Evolutionary conservation across 2,888 invertebrate genomes (phyloP).

Genomic region (Agonopterix arenella): DNA sequence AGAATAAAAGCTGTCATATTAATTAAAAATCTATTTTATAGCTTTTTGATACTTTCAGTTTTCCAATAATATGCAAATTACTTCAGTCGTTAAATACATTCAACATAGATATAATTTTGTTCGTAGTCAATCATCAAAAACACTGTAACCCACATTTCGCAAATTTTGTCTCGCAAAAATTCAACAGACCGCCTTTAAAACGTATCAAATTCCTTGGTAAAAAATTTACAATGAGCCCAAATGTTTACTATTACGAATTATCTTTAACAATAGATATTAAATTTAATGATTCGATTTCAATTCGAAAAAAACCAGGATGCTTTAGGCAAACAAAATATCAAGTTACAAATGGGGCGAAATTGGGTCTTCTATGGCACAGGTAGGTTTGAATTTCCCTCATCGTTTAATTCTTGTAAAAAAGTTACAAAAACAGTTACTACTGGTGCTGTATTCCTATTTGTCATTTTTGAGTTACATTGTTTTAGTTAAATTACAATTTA

Average conservation of each 20-base stretch:
- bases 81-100: too few relatives aligned
- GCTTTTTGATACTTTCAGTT: too few relatives aligned
- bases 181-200: conserved; percentile 2
- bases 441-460: too few relatives aligned
- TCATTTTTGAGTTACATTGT: too few relatives aligned
- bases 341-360: conserved; percentile 37
- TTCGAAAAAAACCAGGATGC: conserved; percentile 25
- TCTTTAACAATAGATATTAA: conserved; percentile 41
- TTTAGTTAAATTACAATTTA: neutral
- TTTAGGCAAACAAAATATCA: conserved; percentile 54
- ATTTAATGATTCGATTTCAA: conserved; percentile 42
- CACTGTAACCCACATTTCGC: too few relatives aligned
- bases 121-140: too few relatives aligned
- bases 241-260: conserved; percentile 73
- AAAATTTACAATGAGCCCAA: conserved; percentile 46
- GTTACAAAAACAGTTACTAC: too few relatives aligned
- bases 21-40: too few relatives aligned
- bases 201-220: conserved; percentile 30
- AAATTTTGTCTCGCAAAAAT: neutral
- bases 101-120: too few relatives aligned
- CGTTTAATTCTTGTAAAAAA: neutral
- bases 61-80: too few relatives aligned
- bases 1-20: too few relatives aligned
- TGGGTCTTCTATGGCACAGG: conserved; percentile 13
- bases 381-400: conserved; percentile 6